Evolutionary conservation across 2,888 invertebrate species (phyloP).

Genomic region (Drosophila gaucha): DNA sequence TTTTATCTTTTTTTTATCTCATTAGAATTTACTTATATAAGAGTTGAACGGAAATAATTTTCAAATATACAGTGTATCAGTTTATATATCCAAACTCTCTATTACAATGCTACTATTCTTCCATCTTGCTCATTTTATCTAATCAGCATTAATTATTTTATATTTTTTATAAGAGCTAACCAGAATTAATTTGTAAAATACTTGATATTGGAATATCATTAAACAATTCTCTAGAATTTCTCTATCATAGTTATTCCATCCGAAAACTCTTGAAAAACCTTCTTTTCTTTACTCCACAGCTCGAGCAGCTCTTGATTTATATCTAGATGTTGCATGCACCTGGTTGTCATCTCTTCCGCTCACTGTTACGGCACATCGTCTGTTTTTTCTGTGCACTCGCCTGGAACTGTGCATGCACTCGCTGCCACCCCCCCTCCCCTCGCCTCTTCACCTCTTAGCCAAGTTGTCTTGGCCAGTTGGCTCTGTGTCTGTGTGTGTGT

Average conservation of each 20-base stretch:
- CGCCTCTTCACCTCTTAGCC: conserved; percentile 3
- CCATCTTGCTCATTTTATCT: too few relatives aligned
- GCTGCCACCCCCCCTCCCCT: neutral
- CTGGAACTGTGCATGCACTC: conserved; percentile 53
- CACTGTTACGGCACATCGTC: conserved; percentile 47
- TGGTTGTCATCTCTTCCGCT: conserved; percentile 61
- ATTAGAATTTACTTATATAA: too few relatives aligned
- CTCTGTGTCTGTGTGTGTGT: conserved; percentile 6
- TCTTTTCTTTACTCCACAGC: neutral
- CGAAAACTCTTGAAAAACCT: neutral
- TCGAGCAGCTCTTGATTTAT: conserved; percentile 44
- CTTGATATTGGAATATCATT: conserved; percentile 7
- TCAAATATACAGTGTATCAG: too few relatives aligned
- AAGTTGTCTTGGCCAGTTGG: conserved; percentile 22
- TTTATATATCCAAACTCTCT: too few relatives aligned
- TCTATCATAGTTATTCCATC: neutral
- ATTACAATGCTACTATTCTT: too few relatives aligned
- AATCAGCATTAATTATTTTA: too few relatives aligned
- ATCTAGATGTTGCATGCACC: conserved; percentile 59
- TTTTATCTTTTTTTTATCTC: too few relatives aligned
- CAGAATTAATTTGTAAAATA: neutral
- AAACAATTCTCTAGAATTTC: neutral
- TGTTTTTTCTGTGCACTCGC: conserved; percentile 46
- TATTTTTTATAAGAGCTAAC: neutral
- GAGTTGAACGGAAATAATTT: too few relatives aligned